Percentiles rank a stretch among this genome's conserved stretches.
Evolutionary conservation across 2,113 vertebrate species (phyloP).

Genomic region (Carassius auratus): DNA sequence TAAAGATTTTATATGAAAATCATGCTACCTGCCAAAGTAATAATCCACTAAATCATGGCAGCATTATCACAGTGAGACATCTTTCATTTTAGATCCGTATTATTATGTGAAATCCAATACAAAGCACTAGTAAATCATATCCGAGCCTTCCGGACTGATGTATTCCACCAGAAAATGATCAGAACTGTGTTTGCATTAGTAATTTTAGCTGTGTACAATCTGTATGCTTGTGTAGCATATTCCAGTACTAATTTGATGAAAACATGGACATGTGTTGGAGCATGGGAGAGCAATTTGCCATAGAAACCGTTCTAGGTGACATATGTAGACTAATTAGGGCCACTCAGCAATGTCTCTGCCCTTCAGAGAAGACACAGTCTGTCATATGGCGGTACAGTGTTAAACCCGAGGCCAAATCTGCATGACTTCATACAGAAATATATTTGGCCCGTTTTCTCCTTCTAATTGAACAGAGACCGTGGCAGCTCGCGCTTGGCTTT

Average conservation of each 20-base stretch:
- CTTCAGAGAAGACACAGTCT: conserved; percentile 45
- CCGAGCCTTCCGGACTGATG: not conserved
- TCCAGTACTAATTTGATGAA: not conserved
- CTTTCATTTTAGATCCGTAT: not conserved
- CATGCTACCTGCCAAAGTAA: not conserved
- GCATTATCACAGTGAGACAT: conserved; percentile 21
- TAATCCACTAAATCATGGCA: not conserved
- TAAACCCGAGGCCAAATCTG: conserved; percentile 51
- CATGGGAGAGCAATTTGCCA: conserved; percentile 12
- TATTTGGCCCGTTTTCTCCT: conserved; percentile 35
- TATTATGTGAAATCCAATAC: not conserved
- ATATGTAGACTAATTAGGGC: conserved; percentile 53
- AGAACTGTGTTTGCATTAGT: not conserved
- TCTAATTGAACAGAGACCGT: conserved; percentile 52
- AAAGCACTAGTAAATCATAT: conserved; percentile 3
- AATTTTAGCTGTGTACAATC: not conserved
- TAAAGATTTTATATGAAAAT: not conserved
- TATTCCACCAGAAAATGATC: not conserved
- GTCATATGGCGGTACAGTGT: conserved; percentile 42
- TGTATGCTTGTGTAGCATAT: conserved; percentile 12
- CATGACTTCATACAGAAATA: conserved; percentile 51
- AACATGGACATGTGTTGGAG: conserved; percentile 26
- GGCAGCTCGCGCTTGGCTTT: conserved; percentile 52
- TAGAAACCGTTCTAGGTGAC: conserved; percentile 46
- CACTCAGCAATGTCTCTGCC: conserved; percentile 42